Base-by-base conservation (phyloP, 2,888 invertebrate genomes). In the Microplitis manilae region DNA sequence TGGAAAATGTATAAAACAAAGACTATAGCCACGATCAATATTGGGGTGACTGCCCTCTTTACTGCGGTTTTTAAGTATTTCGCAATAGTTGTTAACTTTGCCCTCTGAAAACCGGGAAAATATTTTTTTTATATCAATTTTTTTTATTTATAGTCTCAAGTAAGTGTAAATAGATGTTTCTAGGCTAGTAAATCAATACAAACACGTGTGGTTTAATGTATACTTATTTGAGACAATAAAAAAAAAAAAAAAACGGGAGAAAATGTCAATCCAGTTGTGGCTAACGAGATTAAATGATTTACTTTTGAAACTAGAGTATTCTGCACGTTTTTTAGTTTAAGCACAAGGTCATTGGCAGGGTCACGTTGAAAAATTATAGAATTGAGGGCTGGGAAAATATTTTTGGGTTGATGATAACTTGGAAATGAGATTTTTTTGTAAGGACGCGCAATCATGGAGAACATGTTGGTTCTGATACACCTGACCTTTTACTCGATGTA, bases 401-500 rank as follows among this genome's bases (percentile, higher is more conserved):
- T 30, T 30, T 30, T 2, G 30, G 30, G 30, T 30, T 30, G 2
- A 30, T 30, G 30, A 30, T 30, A 30, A 30, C 30, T 30, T 30
- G 30, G 30, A 30, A 30, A 2, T 30, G 30, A 30, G 30, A 30
- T 30, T 30, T 30, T 30, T 30, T 30, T 30, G 2, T 30, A 30
- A 30, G 30, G 30, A 30, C 30, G 30, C 2, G 30, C 2, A 30
- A 30, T 30, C 30, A 30, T 30, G 30, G 50, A 50, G 50, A 13
- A 50, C 13, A 50, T 50, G 13, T 13, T 62, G 8, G 69, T 62
- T 61, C 15, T 6, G 20, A 40, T 40, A 38, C 62, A 72, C 62
- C 71, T 72, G 62, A 72, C 62, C 40, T 71, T 61, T 72, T 60
- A 40, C 9, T 20, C n/a, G 9, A 72, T 61, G 9, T 15, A 72